phyloP scores from a whole-genome alignment of 2,113 vertebrate genomes.

The Corydoras maculifer region DNA sequence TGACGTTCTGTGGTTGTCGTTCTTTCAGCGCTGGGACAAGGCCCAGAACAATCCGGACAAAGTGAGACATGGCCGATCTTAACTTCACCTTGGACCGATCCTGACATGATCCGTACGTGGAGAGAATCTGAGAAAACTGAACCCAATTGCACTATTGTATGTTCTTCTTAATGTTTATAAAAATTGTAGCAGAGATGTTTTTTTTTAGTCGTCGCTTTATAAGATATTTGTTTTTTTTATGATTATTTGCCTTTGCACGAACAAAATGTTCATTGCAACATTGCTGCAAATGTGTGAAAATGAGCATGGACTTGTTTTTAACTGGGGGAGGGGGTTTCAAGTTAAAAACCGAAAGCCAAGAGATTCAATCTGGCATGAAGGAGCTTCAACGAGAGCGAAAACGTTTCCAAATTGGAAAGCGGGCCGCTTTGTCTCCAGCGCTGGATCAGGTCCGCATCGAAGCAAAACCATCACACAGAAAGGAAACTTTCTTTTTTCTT shows the following conservation, averaged over 20 bases:
- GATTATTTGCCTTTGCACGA: constrained; percentile 49
- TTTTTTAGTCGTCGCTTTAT: constrained; percentile 57
- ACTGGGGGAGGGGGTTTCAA: neutral
- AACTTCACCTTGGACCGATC: constrained; percentile 50
- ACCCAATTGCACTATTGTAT: constrained; percentile 86
- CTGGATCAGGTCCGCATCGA: neutral
- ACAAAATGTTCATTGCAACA: constrained; percentile 43
- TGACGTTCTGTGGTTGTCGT: constrained; percentile 7
- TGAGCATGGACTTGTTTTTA: neutral
- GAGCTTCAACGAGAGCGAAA: constrained; percentile 22
- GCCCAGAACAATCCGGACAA: constrained; percentile 40
- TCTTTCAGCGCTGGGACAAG: constrained; percentile 55
- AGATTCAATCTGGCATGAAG: constrained; percentile 12
- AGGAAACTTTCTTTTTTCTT: no score
- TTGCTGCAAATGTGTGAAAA: constrained; percentile 29
- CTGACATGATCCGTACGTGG: constrained; percentile 47
- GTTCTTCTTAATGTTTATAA: constrained; percentile 58
- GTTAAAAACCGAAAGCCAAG: constrained; percentile 3
- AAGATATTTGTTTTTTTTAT: constrained; percentile 52
- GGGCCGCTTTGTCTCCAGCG: neutral
- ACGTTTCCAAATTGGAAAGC: neutral
- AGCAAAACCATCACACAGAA: no score
- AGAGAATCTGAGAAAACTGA: constrained; percentile 64
- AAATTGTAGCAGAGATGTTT: constrained; percentile 62
- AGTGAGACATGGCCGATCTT: constrained; percentile 56